Conservation (phyloP, 2,797 vertebrate species). For the Macroramphosus scolopax region DNA sequence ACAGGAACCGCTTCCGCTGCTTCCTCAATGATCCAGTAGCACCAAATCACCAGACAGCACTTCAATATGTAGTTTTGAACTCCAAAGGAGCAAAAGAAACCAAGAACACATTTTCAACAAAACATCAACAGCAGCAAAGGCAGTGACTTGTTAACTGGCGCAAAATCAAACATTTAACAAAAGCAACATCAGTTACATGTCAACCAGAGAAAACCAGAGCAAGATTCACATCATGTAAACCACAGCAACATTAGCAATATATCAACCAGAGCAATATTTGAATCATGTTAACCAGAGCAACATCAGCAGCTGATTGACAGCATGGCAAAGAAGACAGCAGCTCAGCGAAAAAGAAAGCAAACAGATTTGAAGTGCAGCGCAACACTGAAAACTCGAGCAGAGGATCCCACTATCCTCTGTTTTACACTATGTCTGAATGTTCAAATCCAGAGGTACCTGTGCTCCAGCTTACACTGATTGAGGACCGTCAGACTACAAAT, state of each 20-base stretch:
- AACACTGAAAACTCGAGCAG: slow-evolving; percentile 5
- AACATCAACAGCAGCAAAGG: slow-evolving; percentile 35
- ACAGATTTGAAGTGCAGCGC: slow-evolving; percentile 37
- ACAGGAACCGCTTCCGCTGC: neutral
- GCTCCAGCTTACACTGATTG: neutral
- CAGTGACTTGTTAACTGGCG: slow-evolving; percentile 17
- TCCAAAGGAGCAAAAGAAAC: slow-evolving; percentile 20
- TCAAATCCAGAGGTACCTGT: slow-evolving; percentile 5
- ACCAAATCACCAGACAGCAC: slow-evolving; percentile 26
- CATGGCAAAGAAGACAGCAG: slow-evolving; percentile 50
- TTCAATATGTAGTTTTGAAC: slow-evolving; percentile 13
- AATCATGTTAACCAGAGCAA: slow-evolving; percentile 44
- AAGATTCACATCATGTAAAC: slow-evolving; percentile 39
- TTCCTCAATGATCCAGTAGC: slow-evolving; percentile 7
- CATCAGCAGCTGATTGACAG: slow-evolving; percentile 41
- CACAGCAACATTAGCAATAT: slow-evolving; percentile 5
- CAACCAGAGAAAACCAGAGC: slow-evolving; percentile 24
- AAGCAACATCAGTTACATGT: slow-evolving; percentile 2
- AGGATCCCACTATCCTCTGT: neutral
- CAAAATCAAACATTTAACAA: neutral
- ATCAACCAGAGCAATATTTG: slow-evolving; percentile 34
- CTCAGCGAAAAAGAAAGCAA: slow-evolving; percentile 44
- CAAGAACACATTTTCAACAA: slow-evolving; percentile 32
- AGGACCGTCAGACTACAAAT: no score
- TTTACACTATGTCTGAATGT: neutral